A percentile compares a stretch with the other conserved stretches of the same genome.
phyloP scores from a whole-genome alignment of 2,113 vertebrate species.

The Cephalopholis sonnerati region DNA sequence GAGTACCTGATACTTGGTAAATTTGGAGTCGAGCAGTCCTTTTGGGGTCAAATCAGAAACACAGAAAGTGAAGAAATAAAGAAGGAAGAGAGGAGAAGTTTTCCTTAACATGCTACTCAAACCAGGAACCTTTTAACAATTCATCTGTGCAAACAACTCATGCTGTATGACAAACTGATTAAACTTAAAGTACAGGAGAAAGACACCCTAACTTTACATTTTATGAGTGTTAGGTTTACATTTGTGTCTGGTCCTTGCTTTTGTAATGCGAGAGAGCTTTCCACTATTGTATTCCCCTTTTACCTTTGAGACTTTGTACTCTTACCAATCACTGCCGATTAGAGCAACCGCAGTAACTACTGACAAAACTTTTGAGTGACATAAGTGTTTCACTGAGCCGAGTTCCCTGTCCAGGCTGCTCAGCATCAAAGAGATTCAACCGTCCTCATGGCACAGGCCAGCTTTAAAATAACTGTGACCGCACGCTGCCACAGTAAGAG shows the following conservation, averaged over 20 bases:
- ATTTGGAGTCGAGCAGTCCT: not conserved
- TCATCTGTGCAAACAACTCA: not conserved
- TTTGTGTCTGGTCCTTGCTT: not conserved
- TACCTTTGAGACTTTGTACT: conserved; percentile 2
- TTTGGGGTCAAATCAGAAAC: not conserved
- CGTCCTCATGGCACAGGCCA: conserved; percentile 49
- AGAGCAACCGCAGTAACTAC: not conserved
- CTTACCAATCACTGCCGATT: conserved; percentile 20
- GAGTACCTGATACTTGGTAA: not conserved
- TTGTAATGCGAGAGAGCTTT: not conserved
- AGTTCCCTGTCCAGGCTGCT: conserved; percentile 45
- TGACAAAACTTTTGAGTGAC: conserved; percentile 51
- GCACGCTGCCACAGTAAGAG: conserved; percentile 37
- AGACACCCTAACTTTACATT: not conserved
- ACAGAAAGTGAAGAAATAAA: not conserved
- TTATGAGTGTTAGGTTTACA: not conserved
- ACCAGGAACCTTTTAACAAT: not conserved
- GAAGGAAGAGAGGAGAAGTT: too few species aligned
- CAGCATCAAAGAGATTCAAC: conserved; percentile 58
- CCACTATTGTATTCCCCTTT: not conserved
- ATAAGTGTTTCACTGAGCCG: conserved; percentile 37
- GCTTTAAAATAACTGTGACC: conserved; percentile 59
- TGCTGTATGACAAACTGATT: not conserved
- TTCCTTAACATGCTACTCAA: not conserved
- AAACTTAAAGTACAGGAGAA: not conserved